Evolutionary conservation across 2,113 vertebrate genomes (phyloP).

Genomic region (Micronycteris hirsuta): DNA sequence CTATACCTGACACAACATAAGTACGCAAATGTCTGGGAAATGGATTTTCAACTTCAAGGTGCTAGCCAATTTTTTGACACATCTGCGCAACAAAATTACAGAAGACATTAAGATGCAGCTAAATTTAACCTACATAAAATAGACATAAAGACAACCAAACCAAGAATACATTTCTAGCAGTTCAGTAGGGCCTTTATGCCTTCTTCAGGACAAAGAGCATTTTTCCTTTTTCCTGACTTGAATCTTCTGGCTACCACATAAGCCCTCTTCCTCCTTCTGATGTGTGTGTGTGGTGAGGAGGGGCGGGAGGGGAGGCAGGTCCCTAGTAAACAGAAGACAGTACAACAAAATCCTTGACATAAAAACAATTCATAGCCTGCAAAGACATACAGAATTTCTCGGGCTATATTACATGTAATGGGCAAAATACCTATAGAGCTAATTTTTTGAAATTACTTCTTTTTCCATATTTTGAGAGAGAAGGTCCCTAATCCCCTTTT

Average conservation of each 20-base stretch:
- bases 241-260: not conserved
- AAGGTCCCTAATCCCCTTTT: not conserved
- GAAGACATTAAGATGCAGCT: not conserved
- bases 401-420: not conserved
- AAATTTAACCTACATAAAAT: constrained; percentile 15
- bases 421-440: not conserved
- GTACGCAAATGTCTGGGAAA: not conserved
- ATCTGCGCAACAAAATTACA: not conserved
- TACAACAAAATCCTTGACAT: not conserved
- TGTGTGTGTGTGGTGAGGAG: not conserved
- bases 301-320: not conserved
- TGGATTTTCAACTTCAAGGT: constrained; percentile 20
- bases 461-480: constrained; percentile 27
- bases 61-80: not conserved
- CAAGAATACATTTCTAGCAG: not conserved
- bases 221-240: constrained; percentile 18
- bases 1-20: not conserved
- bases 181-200: not conserved
- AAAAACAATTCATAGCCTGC: constrained; percentile 20
- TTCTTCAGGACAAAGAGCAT: not conserved
- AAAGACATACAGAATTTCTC: constrained; percentile 35
- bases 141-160: not conserved
- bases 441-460: constrained; percentile 11
- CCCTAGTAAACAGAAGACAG: constrained; percentile 10
- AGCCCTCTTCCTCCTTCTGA: not conserved